Base-by-base conservation (phyloP, 2,888 invertebrate species). In the Leptodirus hochenwartii region DNA sequence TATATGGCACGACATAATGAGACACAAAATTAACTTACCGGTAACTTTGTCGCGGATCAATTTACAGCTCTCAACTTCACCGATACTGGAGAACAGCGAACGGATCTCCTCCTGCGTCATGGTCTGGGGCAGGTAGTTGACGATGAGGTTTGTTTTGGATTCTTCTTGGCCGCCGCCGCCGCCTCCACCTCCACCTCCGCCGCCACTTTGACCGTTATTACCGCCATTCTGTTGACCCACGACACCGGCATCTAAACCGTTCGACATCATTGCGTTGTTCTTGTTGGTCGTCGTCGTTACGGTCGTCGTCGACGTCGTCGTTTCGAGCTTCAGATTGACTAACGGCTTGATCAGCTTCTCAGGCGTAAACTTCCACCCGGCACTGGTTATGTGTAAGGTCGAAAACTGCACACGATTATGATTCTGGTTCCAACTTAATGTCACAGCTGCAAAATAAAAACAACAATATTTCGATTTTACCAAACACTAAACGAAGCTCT, bases 41-140 rank as follows among this genome's bases (percentile, higher is more conserved):
- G 93, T 93, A 38, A 87, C 80, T 66, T 98, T 98, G 64, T 99
- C 98, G 42, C 96, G 68, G 53, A 99, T 96, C 53, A 99, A 69
- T 62, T 99, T 99, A 62, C 98, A 99, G 47, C 90, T 91, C 59
- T 98, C 98, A 38, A 99, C 91, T 57, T 96, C 96, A 34, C 98
- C 98, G 52, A 98, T 93, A 56, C 88, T 90, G 32, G 91, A 87
- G 64, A 99, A 99, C 31, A 99, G 69, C 33, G 91, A 88, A 39
- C 95, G 71, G 41, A 98, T 96, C 61, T 96, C 96, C 59, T 96
- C 96, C 62, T 98, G 96, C 33, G 91, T 91, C 98, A 98, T 98
- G 46, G 87, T 93, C 66, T 98, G 98, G 38, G 98, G 98, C 59
- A 98, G 70, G 61, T 98, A 98, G 66, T 98, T 98, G 51, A 98